Conservation (phyloP, 2,113 vertebrate species). For the Thalassoma bifasciatum region DNA sequence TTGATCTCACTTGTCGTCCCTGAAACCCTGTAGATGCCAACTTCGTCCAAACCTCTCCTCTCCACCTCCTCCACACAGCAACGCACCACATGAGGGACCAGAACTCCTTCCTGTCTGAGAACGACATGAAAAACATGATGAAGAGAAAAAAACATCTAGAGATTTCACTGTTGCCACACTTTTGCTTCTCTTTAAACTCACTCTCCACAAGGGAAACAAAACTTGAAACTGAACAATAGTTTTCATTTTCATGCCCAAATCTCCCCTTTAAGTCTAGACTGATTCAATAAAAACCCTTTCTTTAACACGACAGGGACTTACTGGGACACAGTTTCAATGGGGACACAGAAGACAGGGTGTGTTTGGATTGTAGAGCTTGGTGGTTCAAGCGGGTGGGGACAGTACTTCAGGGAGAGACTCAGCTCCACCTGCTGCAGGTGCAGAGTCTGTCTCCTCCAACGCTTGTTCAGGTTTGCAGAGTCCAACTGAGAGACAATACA, state of each 20-base stretch:
- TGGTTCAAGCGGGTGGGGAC: constrained; percentile 70
- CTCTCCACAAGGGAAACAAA: constrained; percentile 24
- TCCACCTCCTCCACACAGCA: constrained; percentile 83
- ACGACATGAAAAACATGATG: background rate
- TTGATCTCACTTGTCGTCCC: constrained; percentile 73
- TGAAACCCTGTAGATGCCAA: constrained; percentile 83
- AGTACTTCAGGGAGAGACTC: constrained; percentile 76
- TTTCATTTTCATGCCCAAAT: constrained; percentile 1
- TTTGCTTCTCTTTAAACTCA: constrained; percentile 14
- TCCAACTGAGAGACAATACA: constrained; percentile 68
- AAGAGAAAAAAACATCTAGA: background rate
- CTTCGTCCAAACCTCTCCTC: constrained; percentile 78
- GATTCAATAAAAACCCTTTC: background rate
- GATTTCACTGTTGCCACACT: constrained; percentile 22
- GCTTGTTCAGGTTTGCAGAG: constrained; percentile 51
- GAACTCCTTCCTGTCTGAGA: constrained; percentile 78
- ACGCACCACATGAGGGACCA: constrained; percentile 82
- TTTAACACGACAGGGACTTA: constrained; percentile 55
- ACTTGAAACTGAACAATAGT: background rate
- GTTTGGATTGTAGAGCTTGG: constrained; percentile 60
- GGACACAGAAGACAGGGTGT: constrained; percentile 72
- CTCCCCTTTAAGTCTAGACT: background rate
- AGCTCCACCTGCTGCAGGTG: constrained; percentile 71
- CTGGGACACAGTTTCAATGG: constrained; percentile 74
- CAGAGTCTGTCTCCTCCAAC: constrained; percentile 76